Base-by-base conservation (phyloP, 2,113 vertebrate species). In the Scomber scombrus region DNA sequence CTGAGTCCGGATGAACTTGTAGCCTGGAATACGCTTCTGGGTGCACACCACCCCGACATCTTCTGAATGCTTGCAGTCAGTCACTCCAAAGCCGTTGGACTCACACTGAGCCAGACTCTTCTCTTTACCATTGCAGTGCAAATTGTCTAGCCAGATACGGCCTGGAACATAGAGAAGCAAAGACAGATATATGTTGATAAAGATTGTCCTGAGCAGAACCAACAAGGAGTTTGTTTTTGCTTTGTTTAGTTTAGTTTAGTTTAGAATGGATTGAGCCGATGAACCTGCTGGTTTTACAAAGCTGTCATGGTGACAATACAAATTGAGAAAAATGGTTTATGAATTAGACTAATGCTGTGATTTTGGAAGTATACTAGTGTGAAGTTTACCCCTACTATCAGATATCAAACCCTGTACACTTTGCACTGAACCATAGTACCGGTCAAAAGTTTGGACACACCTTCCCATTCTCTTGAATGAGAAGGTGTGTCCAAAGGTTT, bases 31-130 rank as follows among this genome's bases (percentile, higher is more conserved):
- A 69, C 97, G 96, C 29, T 95, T 97, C 13, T 96, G 95, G 15
- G 91, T 96, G 93, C 98, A 99, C 29, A 97, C 89, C 63, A 99
- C 96, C 0, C 97, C 96, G 13, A 98, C 98, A 0, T 99, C 98
- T 58, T 99, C 98, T 0, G 93, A 95, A 86, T 99, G 98, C 29
- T 97, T 98, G 94, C 98, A 99, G 95, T 99, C 97, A 0, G 95
- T 95, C 6, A 97, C 95, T 0, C 98, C 98, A 65, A 98, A 95
- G 19, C 98, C 98, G 0, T 99, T 99, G 21, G 96, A 98, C 3
- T 89, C 71, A 26, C 98, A 99, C 0, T 94, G 91, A 0, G 96
- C 95, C 49, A 99, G 88, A 3, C 95, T 96, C 3, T 84, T 87
- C 91, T 99, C 98, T 7, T 45, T 84, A 10, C 98, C 98, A 0